Evolutionary conservation across 2,888 invertebrate species (phyloP), one percentile per base, ranked within the genome.

Genomic region (Lumbricus terrestris): DNA sequence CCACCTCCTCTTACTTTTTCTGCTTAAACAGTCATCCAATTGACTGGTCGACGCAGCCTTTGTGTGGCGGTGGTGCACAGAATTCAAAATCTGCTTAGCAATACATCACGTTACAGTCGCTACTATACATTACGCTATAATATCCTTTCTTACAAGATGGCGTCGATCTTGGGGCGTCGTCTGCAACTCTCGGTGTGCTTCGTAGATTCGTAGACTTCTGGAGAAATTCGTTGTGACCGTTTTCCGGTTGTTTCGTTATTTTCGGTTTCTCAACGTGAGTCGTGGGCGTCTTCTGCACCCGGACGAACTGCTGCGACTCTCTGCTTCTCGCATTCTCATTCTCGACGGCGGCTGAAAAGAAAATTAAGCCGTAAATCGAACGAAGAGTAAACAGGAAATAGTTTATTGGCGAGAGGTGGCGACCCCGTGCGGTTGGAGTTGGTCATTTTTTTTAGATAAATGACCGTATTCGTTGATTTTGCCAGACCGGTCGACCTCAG

Each of bases 311-410:
- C 54, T 23, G 23, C 69, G 29, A 8, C 11, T 69, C n/a, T 29
- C 16, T 3, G 69, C 4, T 69, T 69, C n/a, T 29, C 29, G 69
- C 29, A n/a, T 69, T 69, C 8, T 69, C 69, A 69, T 69, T n/a
- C 69, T 69, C 69, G 69, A 69, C 69, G 69, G 69, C 69, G 69
- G 69, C 69, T 69, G 69, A 69, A 69, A 69, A n/a, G 69, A 69
- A n/a, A 69, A 69, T 69, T 29, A 69, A 69, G 69, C n/a, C 69
- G 69, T n/a, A 69, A n/a, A 69, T 69, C n/a, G 69, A 69, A 29
- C 29, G 69, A 29, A 47, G 11, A n/a, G n/a, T 69, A 29, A 69
- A 69, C n/a, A n/a, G 69, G 8, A 13, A 29, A 69, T 69, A 69
- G 29, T 69, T 69, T 69, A 69, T n/a, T 69, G 69, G 29, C 69